Evolutionary conservation across 2,888 invertebrate genomes (phyloP), one percentile per base, ranked within the genome.

Genomic region (Drosophila atroscutellata): DNA sequence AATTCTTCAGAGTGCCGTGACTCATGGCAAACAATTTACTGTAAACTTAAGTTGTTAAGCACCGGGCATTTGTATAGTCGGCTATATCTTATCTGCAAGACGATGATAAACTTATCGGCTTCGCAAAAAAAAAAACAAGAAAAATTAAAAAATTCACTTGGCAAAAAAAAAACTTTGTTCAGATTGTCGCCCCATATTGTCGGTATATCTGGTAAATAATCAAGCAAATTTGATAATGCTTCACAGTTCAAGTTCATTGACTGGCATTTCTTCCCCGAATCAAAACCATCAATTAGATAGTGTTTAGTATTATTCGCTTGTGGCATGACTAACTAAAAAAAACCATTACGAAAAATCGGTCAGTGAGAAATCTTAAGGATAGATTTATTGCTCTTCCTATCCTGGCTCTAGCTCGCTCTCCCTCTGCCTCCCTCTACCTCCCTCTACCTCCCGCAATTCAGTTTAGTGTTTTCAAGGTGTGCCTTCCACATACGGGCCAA

Each of bases 31-130:
- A 75, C 50, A 66, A 37, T 78, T 73, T 47, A 47, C 63, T 58
- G 47, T 18, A 69, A 75, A 60, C 47, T 62, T 15, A 49, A 50
- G 32, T 34, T 39, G 51, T 56, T 68, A 61, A 56, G 30, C 60
- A 32, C 3, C 42, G 20, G 52, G 34, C 47, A 78, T 63, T 78
- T 62, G 37, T 74, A 68, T 60, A 76, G 50, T 79, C 39, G 28
- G 9, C 57, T 50, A 58, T 77, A 79, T 77, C 76, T 77, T 77
- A 77, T 77, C 77, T 65, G 18, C 9, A 50, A 77, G 69, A 58
- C 47, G 57, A 63, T 59, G 20, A 37, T 15, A 74, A 74, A 78
- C 75, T 78, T 78, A 78, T 78, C 76, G 57, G 24, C 13, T 36
- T 59, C n/a, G 18, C 52, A 54, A 42, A 72, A 60, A 60, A 7